Evolutionary conservation across 2,797 vertebrate genomes (phyloP).

Genomic region (Protosalanx chinensis): DNA sequence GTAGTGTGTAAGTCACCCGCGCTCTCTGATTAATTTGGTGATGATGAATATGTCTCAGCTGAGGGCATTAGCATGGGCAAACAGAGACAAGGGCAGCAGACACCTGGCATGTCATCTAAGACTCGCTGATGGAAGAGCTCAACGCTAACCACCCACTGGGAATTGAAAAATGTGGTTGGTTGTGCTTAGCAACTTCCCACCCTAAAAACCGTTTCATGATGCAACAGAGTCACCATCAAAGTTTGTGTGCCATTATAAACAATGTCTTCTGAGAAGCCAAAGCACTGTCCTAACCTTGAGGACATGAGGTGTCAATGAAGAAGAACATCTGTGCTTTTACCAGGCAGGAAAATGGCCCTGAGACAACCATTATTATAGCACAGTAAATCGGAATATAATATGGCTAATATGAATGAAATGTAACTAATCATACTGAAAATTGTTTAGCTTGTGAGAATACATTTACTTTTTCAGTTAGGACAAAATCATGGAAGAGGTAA

Average conservation of each 20-base stretch:
- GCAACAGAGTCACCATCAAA: conserved; percentile 51
- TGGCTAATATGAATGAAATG: background rate
- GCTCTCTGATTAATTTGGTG: conserved; percentile 78
- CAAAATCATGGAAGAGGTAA: background rate
- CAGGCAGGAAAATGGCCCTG: conserved; percentile 34
- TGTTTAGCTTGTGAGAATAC: background rate
- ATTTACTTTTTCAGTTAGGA: too few species aligned
- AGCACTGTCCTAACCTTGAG: conserved; percentile 39
- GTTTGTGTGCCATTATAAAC: conserved; percentile 34
- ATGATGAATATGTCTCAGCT: conserved; percentile 78
- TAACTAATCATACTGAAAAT: background rate
- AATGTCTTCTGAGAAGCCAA: conserved; percentile 31
- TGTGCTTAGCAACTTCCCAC: conserved; percentile 67
- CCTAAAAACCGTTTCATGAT: conserved; percentile 47
- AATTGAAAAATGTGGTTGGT: conserved; percentile 67
- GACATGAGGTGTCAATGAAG: conserved; percentile 47
- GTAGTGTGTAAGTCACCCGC: conserved; percentile 61
- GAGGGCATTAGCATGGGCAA: conserved; percentile 65
- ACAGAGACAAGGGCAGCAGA: conserved; percentile 60
- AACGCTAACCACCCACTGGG: conserved; percentile 64
- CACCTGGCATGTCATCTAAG: conserved; percentile 74
- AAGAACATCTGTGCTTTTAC: conserved; percentile 62
- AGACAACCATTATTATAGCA: conserved; percentile 23
- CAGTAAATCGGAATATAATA: background rate
- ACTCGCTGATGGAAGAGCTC: conserved; percentile 74